These are phyloP conservation scores for Periophthalmus magnuspinnatus DNA, from an alignment of 2,797 vertebrate genomes.

Conservation along the genomic window DNA sequence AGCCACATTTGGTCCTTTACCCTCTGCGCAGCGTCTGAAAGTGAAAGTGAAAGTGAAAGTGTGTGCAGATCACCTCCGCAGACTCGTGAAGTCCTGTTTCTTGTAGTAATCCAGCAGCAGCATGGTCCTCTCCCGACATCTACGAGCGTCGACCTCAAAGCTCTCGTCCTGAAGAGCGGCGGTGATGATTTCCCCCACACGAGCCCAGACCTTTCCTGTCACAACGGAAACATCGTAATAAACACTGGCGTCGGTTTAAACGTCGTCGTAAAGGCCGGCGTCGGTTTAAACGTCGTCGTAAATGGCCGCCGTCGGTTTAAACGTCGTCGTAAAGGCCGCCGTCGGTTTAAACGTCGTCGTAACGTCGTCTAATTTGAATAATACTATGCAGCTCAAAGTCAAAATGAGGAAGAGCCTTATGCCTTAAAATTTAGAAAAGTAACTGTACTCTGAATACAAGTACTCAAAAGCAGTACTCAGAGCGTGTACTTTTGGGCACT, in stretches of 20 bases:
- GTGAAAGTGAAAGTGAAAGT: neutral
- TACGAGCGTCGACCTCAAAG: constrained; percentile 81
- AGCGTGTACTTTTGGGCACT: too few relatives aligned
- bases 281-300: too few relatives aligned
- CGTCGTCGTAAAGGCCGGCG: too few relatives aligned
- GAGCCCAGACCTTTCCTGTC: constrained; percentile 75
- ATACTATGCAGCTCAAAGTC: too few relatives aligned
- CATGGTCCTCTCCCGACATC: constrained; percentile 82
- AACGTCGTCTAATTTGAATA: too few relatives aligned
- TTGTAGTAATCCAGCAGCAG: constrained; percentile 83
- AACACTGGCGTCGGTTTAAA: neutral
- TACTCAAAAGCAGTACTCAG: too few relatives aligned
- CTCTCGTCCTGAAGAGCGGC: constrained; percentile 76
- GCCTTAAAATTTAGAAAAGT: too few relatives aligned
- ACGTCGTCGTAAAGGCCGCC: too few relatives aligned
- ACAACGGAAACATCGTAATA: neutral
- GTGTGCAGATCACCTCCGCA: constrained; percentile 70
- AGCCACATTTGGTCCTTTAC: neutral
- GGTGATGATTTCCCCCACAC: constrained; percentile 79
- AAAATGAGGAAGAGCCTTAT: too few relatives aligned
- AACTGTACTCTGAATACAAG: too few relatives aligned
- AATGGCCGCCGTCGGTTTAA: too few relatives aligned
- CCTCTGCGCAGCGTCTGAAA: neutral
- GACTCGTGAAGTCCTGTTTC: constrained; percentile 79
- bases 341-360: too few relatives aligned